These are phyloP conservation scores for Takifugu bimaculatus DNA, from an alignment of 2,113 vertebrate genomes.

Conservation along the genomic window DNA sequence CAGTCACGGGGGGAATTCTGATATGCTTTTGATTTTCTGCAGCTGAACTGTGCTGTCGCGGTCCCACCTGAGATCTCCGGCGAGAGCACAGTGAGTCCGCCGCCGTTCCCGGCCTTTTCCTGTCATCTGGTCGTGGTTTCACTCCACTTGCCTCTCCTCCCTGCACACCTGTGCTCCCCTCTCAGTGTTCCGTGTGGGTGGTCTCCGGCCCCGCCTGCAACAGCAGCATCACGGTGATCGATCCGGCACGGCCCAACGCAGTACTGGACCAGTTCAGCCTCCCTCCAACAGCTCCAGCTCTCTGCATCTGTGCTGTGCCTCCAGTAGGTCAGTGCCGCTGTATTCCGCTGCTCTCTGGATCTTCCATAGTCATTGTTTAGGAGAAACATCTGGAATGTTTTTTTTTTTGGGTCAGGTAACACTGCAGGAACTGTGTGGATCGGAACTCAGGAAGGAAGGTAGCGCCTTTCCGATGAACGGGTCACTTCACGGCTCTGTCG, in stretches of 20 bases:
- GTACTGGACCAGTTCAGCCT: slow-evolving; percentile 79
- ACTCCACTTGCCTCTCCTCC: slow-evolving; percentile 34
- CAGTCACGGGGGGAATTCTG: neutral
- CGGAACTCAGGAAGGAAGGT: slow-evolving; percentile 81
- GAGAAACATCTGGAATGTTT: neutral
- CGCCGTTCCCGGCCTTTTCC: slow-evolving; percentile 15
- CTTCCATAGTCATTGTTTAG: neutral
- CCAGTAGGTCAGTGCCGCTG: slow-evolving; percentile 70
- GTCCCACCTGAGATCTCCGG: slow-evolving; percentile 73
- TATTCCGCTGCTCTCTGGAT: neutral
- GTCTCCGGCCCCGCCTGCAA: slow-evolving; percentile 75
- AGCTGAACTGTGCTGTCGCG: slow-evolving; percentile 74
- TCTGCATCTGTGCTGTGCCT: slow-evolving; percentile 76
- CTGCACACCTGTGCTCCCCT: slow-evolving; percentile 30
- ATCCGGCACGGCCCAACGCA: slow-evolving; percentile 76
- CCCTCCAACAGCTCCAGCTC: slow-evolving; percentile 75
- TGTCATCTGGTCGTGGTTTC: slow-evolving; percentile 5
- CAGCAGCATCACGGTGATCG: slow-evolving; percentile 77
- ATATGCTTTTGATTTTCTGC: neutral
- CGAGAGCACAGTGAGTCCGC: slow-evolving; percentile 67
- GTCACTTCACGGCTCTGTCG: neutral
- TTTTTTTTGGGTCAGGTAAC: slow-evolving; percentile 60
- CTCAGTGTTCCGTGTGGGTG: slow-evolving; percentile 77
- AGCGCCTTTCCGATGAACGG: slow-evolving; percentile 36
- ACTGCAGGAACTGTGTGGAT: slow-evolving; percentile 76